Percentiles rank a stretch among this genome's conserved stretches.
phyloP scores from a whole-genome alignment of 2,888 invertebrate genomes.

The Odontocolon sp. region DNA sequence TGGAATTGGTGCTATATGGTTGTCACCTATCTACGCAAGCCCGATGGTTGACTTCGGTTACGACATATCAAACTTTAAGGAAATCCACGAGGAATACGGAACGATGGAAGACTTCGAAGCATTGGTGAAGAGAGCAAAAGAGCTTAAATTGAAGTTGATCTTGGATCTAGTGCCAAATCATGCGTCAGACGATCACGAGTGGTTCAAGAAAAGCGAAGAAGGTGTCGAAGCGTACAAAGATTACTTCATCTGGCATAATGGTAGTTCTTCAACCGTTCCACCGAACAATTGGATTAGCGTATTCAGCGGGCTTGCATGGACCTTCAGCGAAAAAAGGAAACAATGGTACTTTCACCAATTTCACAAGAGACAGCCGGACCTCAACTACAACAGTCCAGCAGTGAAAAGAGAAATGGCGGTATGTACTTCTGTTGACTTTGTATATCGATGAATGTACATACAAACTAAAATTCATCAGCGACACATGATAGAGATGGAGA shows the following conservation, averaged over 20 bases:
- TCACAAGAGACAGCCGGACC: slow-evolving; percentile 82
- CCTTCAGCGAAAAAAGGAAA: slow-evolving; percentile 76
- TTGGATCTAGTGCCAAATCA: slow-evolving; percentile 86
- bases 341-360: slow-evolving; percentile 84
- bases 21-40: slow-evolving; percentile 92
- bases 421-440: slow-evolving; percentile 39
- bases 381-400: slow-evolving; percentile 81
- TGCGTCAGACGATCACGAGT: slow-evolving; percentile 82
- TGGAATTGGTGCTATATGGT: slow-evolving; percentile 89
- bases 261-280: slow-evolving; percentile 58
- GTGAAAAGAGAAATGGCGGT: slow-evolving; percentile 78
- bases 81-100: slow-evolving; percentile 89
- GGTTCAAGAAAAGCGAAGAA: slow-evolving; percentile 81
- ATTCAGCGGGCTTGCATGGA: slow-evolving; percentile 83
- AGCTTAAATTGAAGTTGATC: slow-evolving; percentile 83
- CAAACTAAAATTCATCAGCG: too few species aligned
- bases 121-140: slow-evolving; percentile 83
- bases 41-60: slow-evolving; percentile 95
- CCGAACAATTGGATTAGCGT: slow-evolving; percentile 82
- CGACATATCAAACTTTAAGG: slow-evolving; percentile 90
- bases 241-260: slow-evolving; percentile 82
- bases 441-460: neutral
- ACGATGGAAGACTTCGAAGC: slow-evolving; percentile 87
- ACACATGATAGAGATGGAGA: too few species aligned
- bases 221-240: slow-evolving; percentile 76